Conservation (phyloP, 2,797 vertebrate species). For the Botia kubotai region DNA sequence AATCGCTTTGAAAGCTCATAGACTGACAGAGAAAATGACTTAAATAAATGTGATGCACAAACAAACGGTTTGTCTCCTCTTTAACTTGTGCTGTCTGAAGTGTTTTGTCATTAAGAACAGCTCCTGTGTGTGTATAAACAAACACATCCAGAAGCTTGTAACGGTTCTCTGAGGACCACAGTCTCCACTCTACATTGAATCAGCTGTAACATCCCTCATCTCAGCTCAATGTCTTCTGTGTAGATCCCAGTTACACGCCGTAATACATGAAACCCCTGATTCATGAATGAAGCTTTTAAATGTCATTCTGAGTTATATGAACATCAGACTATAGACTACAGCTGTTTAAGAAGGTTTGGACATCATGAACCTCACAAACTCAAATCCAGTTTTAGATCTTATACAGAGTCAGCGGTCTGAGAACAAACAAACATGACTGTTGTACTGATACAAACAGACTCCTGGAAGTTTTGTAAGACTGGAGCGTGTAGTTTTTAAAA, state of each 20-base stretch:
- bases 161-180: not conserved
- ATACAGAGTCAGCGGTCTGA: too few relatives aligned
- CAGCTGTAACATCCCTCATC: not conserved
- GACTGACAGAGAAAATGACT: not conserved
- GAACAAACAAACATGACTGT: too few relatives aligned
- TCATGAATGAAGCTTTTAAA: not conserved
- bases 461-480: too few relatives aligned
- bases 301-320: not conserved
- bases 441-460: too few relatives aligned
- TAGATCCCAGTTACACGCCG: not conserved
- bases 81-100: not conserved
- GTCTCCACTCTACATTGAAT: not conserved
- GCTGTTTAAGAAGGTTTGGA: too few relatives aligned
- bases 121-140: not conserved
- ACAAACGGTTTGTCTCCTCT: not conserved
- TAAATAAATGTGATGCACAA: not conserved
- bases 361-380: too few relatives aligned
- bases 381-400: too few relatives aligned
- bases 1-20: not conserved
- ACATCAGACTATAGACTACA: too few relatives aligned
- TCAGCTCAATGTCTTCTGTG: not conserved
- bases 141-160: not conserved
- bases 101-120: not conserved
- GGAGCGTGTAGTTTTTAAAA: too few relatives aligned
- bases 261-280: not conserved